A percentile compares a stretch with the other conserved stretches of the same genome.
phyloP scores from a whole-genome alignment of 2,113 vertebrate genomes.

The Alexandromys fortis region DNA sequence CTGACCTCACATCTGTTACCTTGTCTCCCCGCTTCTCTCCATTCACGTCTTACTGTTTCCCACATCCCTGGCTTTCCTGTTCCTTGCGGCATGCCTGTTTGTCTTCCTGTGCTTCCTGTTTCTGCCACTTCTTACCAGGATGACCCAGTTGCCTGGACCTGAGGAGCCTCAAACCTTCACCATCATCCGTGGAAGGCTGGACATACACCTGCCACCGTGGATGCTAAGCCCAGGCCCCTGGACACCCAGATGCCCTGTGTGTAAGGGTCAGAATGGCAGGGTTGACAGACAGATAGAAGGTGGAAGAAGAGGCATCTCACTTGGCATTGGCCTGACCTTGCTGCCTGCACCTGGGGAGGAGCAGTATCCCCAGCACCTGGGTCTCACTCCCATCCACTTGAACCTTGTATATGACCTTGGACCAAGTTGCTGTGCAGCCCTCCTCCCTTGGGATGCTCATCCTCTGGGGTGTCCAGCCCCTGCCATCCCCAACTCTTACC shows the following conservation, averaged over 20 bases:
- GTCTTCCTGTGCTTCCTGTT: not conserved
- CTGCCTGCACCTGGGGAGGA: not conserved
- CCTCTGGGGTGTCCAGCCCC: not conserved
- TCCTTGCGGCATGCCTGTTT: not conserved
- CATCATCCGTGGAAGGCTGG: constrained; percentile 39
- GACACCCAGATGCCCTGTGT: not conserved
- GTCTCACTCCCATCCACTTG: not conserved
- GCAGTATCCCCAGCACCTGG: not conserved
- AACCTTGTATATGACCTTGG: not conserved
- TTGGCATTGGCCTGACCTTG: not conserved
- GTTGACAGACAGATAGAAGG: not conserved
- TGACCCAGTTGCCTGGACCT: not conserved
- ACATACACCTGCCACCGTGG: not conserved
- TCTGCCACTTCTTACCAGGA: not conserved
- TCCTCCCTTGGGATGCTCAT: not conserved
- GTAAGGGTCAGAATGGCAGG: not conserved
- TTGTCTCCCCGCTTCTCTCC: not conserved
- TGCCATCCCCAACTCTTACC: not conserved
- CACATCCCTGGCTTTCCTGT: not conserved
- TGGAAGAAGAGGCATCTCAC: not conserved
- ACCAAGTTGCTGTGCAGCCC: not conserved
- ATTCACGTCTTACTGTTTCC: not conserved
- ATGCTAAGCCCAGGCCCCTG: constrained; percentile 24
- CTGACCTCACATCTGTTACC: not conserved
- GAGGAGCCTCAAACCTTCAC: constrained; percentile 50